Evolutionary conservation across 1,140 invertebrate genomes (phyloP).

Genomic region (Aphelenchoides fujianensis): DNA sequence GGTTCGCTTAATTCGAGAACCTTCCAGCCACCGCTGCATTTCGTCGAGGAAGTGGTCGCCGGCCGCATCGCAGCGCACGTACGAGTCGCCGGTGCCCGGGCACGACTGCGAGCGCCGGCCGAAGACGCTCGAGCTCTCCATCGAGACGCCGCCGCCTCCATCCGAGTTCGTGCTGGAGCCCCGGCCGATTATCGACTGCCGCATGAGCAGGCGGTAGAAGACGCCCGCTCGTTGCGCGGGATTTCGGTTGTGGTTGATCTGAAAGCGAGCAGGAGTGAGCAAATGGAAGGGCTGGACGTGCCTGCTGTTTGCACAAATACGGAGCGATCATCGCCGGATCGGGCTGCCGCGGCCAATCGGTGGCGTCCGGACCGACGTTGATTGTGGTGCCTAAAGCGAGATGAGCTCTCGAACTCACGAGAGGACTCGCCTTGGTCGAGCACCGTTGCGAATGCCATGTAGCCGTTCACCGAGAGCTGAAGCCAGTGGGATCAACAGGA

Average conservation of each 20-base stretch:
- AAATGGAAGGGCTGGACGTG: too few species aligned
- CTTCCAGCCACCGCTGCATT: constrained; percentile 62
- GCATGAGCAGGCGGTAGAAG: constrained; percentile 59
- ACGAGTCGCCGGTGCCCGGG: constrained; percentile 52
- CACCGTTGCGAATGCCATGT: constrained; percentile 61
- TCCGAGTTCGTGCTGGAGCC: constrained; percentile 54
- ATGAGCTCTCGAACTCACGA: too few species aligned
- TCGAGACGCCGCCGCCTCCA: constrained; percentile 27
- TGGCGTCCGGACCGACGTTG: constrained; percentile 59
- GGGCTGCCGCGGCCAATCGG: constrained; percentile 61
- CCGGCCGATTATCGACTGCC: constrained; percentile 58
- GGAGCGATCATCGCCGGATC: constrained; percentile 62
- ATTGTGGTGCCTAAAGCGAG: too few species aligned
- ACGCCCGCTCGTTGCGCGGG: constrained; percentile 55
- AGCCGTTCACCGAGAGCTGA: constrained; percentile 61
- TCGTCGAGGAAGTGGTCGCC: constrained; percentile 59
- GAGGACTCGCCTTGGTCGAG: constrained; percentile 60
- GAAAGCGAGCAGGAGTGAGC: too few species aligned
- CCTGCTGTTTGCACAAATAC: constrained; percentile 60
- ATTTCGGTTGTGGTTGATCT: constrained; percentile 56
- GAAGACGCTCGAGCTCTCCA: constrained; percentile 54
- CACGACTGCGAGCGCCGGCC: constrained; percentile 50
- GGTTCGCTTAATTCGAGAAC: too few species aligned
- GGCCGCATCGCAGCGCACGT: constrained; percentile 55
- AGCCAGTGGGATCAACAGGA: constrained; percentile 30